Evolutionary conservation across 2,113 vertebrate genomes (phyloP), one percentile per base, ranked within the genome.

Genomic region (Hepsetus odoe): DNA sequence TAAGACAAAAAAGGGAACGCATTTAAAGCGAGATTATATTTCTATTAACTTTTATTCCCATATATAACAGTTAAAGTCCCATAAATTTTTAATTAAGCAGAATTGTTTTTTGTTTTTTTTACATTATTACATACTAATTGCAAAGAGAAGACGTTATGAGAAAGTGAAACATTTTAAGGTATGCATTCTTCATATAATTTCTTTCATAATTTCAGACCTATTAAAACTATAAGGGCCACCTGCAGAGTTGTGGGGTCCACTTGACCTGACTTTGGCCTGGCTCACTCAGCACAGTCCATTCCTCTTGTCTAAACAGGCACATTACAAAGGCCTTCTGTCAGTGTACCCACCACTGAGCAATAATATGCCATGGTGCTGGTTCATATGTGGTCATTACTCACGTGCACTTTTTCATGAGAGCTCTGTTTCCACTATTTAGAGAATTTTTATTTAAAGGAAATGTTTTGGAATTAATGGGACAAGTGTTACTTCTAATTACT

Each of bases 211-310:
- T 65, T 9, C 24, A 35, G 35, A 22, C 9, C 35, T n/a, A 65
- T 76, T 67, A 42, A 76, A 67, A 2, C 20, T 11, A 79, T 66
- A 22, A 79, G 77, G 67, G 73, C 67, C 77, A 76, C 73, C 82
- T 73, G 53, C 51, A 76, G 79, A 65, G 74, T 58, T 55, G 80
- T 65, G 28, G 64, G 77, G 77, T 83, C 74, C 81, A 78, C 70
- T 82, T 85, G 82, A 84, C 80, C 82, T 78, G 80, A 72, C 80
- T 72, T 84, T 84, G 84, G 82, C 84, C 82, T 40, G 22, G 32
- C 22, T 85, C 80, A 74, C 74, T 82, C 80, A 85, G 67, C 66
- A 70, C n/a, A 68, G 77, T 71, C 77, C 74, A 81, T 81, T 81
- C 33, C 44, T 53, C 80, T 74, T 85, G 74, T 77, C 83, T 80